Conservation (phyloP, 2,888 invertebrate genomes). For the Drosophila kambysellisi region DNA sequence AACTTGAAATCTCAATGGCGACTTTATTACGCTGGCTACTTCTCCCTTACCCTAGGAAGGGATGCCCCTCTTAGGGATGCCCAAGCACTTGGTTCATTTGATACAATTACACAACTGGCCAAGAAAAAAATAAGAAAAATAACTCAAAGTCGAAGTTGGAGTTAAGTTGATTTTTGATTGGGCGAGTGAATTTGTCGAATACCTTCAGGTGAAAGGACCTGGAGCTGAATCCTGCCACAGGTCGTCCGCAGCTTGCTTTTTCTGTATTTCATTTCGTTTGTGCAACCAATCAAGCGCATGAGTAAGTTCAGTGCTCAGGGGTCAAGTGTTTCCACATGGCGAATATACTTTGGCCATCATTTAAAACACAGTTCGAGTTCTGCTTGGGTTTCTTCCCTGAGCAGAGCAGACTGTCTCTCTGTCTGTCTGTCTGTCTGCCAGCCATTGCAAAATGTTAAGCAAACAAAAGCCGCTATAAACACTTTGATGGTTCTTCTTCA, state of each 20-base stretch:
- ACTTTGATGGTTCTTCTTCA: constrained; percentile 17
- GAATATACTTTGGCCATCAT: background rate
- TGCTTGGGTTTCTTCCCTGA: constrained; percentile 4
- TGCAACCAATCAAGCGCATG: constrained; percentile 73
- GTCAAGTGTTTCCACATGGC: constrained; percentile 36
- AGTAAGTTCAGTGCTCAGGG: constrained; percentile 59
- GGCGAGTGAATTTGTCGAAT: constrained; percentile 52
- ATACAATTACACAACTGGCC: constrained; percentile 57
- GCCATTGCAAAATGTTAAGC: constrained; percentile 27
- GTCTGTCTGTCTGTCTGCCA: constrained; percentile 6
- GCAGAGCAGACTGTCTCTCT: background rate
- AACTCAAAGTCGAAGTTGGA: constrained; percentile 23
- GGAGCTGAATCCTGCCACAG: constrained; percentile 10
- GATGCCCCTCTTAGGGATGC: constrained; percentile 7
- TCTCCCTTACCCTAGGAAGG: constrained; percentile 12
- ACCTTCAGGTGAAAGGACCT: constrained; percentile 19
- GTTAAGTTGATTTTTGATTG: constrained; percentile 60
- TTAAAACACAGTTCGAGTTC: constrained; percentile 6
- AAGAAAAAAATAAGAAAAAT: background rate
- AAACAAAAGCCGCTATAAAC: constrained; percentile 39
- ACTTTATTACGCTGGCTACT: constrained; percentile 43
- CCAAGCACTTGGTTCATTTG: constrained; percentile 60
- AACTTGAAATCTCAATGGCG: constrained; percentile 50
- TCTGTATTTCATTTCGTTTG: constrained; percentile 61
- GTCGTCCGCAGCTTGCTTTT: constrained; percentile 28